Evolutionary conservation across 1,140 invertebrate genomes (phyloP), one percentile per base, ranked within the genome.

Genomic region (Lysiphlebus fabarum): DNA sequence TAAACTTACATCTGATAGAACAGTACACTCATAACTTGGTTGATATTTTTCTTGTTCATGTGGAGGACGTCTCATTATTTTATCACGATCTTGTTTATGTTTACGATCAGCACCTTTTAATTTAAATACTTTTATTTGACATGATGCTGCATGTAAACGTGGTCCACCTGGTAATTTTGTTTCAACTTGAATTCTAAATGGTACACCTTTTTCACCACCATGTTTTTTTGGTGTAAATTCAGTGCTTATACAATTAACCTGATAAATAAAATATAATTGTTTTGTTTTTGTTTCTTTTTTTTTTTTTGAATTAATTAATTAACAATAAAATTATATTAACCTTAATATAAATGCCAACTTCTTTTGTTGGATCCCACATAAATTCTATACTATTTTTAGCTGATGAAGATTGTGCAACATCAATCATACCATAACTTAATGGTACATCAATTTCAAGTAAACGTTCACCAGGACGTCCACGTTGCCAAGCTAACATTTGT

Each of bases 191-290:
- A 98, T 90, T 17, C 95, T 85, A 80, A 98, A 98, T 34, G 95
- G 95, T 9, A 98, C 95, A 6, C 95, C 96, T 76, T 98, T 98
- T 76, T 98, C 95, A 5, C 96, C 95, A 34, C 96, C 96, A 78
- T 98, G 96, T 75, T 98, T 98, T 73, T 97, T 97, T 1, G 94
- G 92, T 1, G 96, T 98, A 74, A 98, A 98, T 79, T 98, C 96
- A 4, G 96, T 98, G 62, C 93, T 96, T 60, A 98, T 98, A 74
- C 94, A 97, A 77, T 98, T 95, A 4, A 98, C 89, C 90, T 90
- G 66, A 5, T n/a, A n/a, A n/a, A n/a, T n/a, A n/a, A n/a, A n/a
- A n/a, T n/a, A n/a, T n/a, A n/a, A n/a, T n/a, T n/a, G n/a, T n/a
- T n/a, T n/a, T n/a, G n/a, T n/a, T n/a, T n/a, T n/a, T n/a, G n/a